Conservation (phyloP, 2,888 invertebrate species). For the Heliconius hortense region DNA sequence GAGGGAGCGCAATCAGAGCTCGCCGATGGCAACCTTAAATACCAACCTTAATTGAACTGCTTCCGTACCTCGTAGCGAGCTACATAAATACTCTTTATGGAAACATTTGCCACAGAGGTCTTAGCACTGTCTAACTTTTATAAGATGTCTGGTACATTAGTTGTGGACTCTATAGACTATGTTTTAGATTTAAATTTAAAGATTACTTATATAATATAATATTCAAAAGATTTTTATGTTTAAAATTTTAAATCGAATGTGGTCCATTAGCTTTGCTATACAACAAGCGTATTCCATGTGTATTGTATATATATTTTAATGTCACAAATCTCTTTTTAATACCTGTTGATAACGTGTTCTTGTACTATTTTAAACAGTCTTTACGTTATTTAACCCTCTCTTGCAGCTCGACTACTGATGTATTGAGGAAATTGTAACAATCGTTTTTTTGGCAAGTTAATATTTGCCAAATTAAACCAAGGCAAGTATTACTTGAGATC, state of each 20-base stretch:
- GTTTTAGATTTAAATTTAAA: not conserved
- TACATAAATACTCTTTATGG: slow-evolving; percentile 75
- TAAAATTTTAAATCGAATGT: not conserved
- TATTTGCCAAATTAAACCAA: too few relatives aligned
- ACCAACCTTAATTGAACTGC: slow-evolving; percentile 81
- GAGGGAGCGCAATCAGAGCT: slow-evolving; percentile 74
- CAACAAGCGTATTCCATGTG: too few relatives aligned
- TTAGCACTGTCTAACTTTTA: slow-evolving; percentile 51
- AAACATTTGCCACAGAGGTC: slow-evolving; percentile 66
- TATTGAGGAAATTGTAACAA: too few relatives aligned
- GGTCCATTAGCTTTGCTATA: not conserved
- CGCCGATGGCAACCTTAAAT: slow-evolving; percentile 77
- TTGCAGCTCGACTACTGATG: too few relatives aligned
- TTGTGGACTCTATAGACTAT: not conserved
- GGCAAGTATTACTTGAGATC: too few relatives aligned
- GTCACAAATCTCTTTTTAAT: not conserved
- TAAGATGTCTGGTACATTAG: slow-evolving; percentile 14
- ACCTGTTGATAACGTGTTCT: not conserved
- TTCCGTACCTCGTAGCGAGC: slow-evolving; percentile 64
- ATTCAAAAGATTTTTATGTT: not conserved
- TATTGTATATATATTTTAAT: not conserved
- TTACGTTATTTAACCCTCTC: too few relatives aligned
- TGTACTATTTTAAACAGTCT: too few relatives aligned
- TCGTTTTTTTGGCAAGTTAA: too few relatives aligned
- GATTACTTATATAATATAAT: not conserved